A percentile compares a stretch with the other conserved stretches of the same genome.
Conservation (phyloP, 2,888 invertebrate species). For the Allophyes oxyacanthae region DNA sequence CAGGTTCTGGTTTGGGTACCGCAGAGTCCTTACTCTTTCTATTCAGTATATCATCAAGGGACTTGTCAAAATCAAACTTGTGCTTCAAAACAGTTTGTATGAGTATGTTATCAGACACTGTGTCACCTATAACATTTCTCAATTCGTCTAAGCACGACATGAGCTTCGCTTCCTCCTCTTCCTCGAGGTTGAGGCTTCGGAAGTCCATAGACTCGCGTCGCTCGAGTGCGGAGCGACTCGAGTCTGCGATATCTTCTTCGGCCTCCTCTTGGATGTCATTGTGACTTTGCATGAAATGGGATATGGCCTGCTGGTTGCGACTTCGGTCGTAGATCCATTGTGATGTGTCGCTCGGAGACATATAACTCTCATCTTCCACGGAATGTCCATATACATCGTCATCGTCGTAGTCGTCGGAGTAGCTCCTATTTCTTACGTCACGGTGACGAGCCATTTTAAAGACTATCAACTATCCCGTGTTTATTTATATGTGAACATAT, state of each 20-base stretch:
- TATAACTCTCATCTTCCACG: constrained; percentile 97
- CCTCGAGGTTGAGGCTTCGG: constrained; percentile 87
- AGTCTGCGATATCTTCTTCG: constrained; percentile 80
- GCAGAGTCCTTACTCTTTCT: constrained; percentile 66
- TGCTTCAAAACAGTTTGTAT: constrained; percentile 92
- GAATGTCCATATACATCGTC: constrained; percentile 98
- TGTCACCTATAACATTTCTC: constrained; percentile 93
- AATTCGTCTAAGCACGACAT: constrained; percentile 96
- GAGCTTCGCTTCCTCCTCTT: constrained; percentile 92
- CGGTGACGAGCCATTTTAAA: constrained; percentile 95
- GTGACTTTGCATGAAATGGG: constrained; percentile 93
- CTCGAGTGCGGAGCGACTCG: constrained; percentile 63
- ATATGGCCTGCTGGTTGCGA: constrained; percentile 92
- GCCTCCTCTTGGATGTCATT: constrained; percentile 92
- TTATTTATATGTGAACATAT: constrained; percentile 35
- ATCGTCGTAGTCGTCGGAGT: constrained; percentile 97
- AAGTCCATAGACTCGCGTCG: constrained; percentile 86
- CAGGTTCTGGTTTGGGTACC: constrained; percentile 59
- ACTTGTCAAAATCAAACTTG: constrained; percentile 92
- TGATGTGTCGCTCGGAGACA: constrained; percentile 96
- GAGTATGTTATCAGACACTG: constrained; percentile 92
- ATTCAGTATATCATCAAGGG: constrained; percentile 92
- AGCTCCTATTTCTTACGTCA: constrained; percentile 95
- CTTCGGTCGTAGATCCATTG: constrained; percentile 96
- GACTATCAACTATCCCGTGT: constrained; percentile 9